These are phyloP conservation scores for Molanna angustata DNA, from an alignment of 2,888 invertebrate species.

Conservation along the genomic window DNA sequence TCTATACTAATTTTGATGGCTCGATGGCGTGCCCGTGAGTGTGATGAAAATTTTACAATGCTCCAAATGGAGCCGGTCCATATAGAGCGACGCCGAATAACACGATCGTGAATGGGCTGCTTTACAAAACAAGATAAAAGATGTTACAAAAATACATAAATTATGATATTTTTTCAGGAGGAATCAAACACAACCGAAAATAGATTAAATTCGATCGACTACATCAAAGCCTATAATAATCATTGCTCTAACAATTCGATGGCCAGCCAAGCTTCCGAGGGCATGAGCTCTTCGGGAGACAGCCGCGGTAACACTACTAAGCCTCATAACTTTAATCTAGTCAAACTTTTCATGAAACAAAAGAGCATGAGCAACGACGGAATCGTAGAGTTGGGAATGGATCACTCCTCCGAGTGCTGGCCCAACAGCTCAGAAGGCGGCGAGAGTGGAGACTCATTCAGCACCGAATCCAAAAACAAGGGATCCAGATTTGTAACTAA, in stretches of 20 bases:
- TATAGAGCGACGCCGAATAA: no score
- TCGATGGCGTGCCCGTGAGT: no score
- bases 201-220: constrained; percentile 46
- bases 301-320: constrained; percentile 55
- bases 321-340: constrained; percentile 75
- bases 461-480: constrained; percentile 41
- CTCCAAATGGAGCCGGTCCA: no score
- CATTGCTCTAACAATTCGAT: constrained; percentile 39
- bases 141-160: no score
- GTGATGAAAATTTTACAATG: no score
- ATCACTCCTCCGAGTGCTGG: constrained; percentile 80
- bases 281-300: constrained; percentile 55
- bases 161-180: constrained; percentile 42
- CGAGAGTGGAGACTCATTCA: constrained; percentile 59
- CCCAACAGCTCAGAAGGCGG: constrained; percentile 62
- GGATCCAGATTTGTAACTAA: constrained; percentile 36
- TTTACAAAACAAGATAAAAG: not conserved
- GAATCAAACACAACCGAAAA: constrained; percentile 53
- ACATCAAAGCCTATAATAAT: constrained; percentile 43
- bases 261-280: constrained; percentile 49
- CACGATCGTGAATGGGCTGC: no score
- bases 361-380: constrained; percentile 80
- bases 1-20: no score
- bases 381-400: constrained; percentile 65
- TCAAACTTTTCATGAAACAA: constrained; percentile 86